phyloP scores from a whole-genome alignment of 92 coral and sea anemone genomes.

The Zoanthus sansibaricus region DNA sequence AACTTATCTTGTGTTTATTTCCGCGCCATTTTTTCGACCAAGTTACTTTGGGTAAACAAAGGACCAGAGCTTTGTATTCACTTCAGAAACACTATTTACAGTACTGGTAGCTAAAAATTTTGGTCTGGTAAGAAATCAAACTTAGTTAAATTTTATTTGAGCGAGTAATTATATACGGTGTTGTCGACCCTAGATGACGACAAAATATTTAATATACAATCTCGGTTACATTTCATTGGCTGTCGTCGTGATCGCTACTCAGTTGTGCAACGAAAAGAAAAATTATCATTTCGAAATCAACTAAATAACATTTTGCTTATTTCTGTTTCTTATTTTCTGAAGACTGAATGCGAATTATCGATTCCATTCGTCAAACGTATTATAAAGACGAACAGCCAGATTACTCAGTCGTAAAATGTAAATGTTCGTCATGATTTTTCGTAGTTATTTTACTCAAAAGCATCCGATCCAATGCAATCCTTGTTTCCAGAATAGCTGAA shows the following conservation, averaged over 20 bases:
- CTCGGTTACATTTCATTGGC: constrained; percentile 39
- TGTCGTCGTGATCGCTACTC: constrained; percentile 36
- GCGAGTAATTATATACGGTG: background rate
- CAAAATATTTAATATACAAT: background rate
- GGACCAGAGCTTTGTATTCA: background rate
- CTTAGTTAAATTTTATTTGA: background rate
- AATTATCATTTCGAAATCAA: background rate
- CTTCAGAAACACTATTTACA: background rate
- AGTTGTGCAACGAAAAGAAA: background rate
- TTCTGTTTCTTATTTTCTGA: no score
- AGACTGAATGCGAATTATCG: background rate
- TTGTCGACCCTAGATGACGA: constrained; percentile 7
- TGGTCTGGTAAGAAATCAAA: constrained; percentile 3
- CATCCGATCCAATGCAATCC: background rate
- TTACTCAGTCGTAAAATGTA: constrained; percentile 33
- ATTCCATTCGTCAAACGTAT: background rate
- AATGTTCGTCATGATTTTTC: constrained; percentile 25
- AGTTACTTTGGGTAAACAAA: constrained; percentile 12
- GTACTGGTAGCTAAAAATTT: background rate
- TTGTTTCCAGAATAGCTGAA: background rate
- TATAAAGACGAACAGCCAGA: background rate
- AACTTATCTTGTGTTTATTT: constrained; percentile 37
- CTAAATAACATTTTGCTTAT: background rate
- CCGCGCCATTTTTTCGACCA: constrained; percentile 71
- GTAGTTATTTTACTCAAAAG: background rate